Base-by-base conservation (phyloP, 2,113 vertebrate genomes). In the Sphaerodactylus townsendi region DNA sequence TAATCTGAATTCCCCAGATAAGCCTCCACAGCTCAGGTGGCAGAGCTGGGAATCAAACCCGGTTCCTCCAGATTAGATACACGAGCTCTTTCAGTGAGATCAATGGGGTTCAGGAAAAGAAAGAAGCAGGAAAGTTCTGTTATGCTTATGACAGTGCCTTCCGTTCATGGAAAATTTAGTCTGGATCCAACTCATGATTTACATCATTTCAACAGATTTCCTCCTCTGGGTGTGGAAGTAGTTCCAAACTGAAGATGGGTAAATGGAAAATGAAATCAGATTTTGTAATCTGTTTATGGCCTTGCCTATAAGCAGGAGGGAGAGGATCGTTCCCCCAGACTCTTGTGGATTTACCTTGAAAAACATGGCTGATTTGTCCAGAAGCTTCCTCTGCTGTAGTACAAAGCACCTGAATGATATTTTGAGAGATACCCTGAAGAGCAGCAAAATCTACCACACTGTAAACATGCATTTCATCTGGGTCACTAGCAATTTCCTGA, bases 401-500 rank as follows among this genome's bases (percentile, higher is more conserved):
- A 76, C 97, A 97, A 30, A 98, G 90, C 0, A 94, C 94, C 73
- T 95, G 95, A 56, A 93, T 33, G 37, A 98, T 92, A 83, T 82
- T 88, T 80, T 86, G 85, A 44, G 93, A 90, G 3, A 94, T 91
- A 10, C 81, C 86, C 39, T 84, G 69, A 76, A 96, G 87, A 5
- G 77, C 89, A 8, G 87, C 62, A 85, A 95, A 93, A 71, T 93
- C 94, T 2, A 92, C 93, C 72, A 95, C 94, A 11, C 92, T 94
- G 83, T 93, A 96, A 41, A 96, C 91, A 13, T 97, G 91, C 46
- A 91, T 93, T 10, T 92, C 86, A 83, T 89, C 77, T 1, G 97
- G 96, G 46, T 93, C 37, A 2, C 87, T 96, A 0, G 94, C 95
- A 0, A 97, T 96, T 81, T 96, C 94, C 59, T 78, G 92, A 86